Base-by-base conservation (phyloP, 1,140 invertebrate species). In the Orchesella cincta region DNA sequence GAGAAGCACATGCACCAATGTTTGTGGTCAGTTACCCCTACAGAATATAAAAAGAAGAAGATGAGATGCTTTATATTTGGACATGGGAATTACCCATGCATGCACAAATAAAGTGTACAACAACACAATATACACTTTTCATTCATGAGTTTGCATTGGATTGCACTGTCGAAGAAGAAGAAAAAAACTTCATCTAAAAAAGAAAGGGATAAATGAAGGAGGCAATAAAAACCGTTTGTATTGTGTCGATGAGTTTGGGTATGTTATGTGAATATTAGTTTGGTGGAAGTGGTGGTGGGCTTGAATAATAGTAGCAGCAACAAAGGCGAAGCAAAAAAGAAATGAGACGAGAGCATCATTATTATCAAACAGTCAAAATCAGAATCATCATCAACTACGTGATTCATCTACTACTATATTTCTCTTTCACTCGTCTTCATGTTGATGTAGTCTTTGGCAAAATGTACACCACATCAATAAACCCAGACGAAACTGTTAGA, bases 11-110 rank as follows among this genome's bases (percentile, higher is more conserved):
- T 46, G 39, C 39, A 46, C 18, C 39, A 46, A 46, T 57, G 54
- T 57, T 57, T 57, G 54, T 57, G 54, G 54, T 57, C 54, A 57
- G 54, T 57, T 57, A 57, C 54, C 54, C 54, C 39, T 8, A 46
- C 5, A 46, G 39, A 46, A 46, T n/a, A 46, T 20, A 46, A 46
- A 46, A 23, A 57, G n/a, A 46, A 46, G 39, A 46, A 8, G 39
- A 46, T 46, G 39, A 8, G 23, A 16, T 57, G 54, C 23, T 26
- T 57, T 57, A 57, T 57, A 57, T 57, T 57, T 57, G 54, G 54
- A n/a, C 54, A 57, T n/a, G 54, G 54, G 54, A 57, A n/a, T 57
- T 57, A 57, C 54, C 54, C 54, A 46, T 46, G 39, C 39, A 46
- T 46, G 39, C 39, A 46, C 39, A 18, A 46, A 8, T 46, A 18